phyloP scores from a whole-genome alignment of 2,888 invertebrate genomes.

The Terebella lapidaria region DNA sequence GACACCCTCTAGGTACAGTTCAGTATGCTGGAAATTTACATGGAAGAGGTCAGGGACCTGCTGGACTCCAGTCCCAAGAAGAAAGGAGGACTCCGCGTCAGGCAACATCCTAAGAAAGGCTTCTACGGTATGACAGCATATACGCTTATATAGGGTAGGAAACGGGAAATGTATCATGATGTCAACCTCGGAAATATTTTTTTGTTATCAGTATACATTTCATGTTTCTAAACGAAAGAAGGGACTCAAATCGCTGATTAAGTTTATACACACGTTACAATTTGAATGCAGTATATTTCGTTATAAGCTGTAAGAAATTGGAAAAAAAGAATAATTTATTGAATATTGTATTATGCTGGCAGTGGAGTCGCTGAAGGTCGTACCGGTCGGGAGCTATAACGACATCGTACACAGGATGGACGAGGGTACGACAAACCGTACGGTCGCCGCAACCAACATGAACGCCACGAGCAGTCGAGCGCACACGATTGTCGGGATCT shows the following conservation, averaged over 20 bases:
- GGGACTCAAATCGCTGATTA: too few species aligned
- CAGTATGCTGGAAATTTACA: constrained; percentile 62
- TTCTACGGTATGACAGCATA: constrained; percentile 13
- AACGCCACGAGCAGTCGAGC: constrained; percentile 60
- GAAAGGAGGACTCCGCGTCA: constrained; percentile 56
- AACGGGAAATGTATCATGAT: too few species aligned
- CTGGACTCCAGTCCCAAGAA: constrained; percentile 44
- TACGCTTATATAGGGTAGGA: too few species aligned
- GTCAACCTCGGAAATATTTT: too few species aligned
- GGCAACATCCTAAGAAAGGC: constrained; percentile 56
- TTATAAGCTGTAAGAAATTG: too few species aligned
- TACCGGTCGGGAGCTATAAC: constrained; percentile 53
- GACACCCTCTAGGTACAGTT: constrained; percentile 43
- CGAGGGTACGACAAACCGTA: constrained; percentile 59
- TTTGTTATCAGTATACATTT: too few species aligned
- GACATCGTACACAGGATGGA: constrained; percentile 58
- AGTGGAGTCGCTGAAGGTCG: constrained; percentile 57
- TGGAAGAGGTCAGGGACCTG: constrained; percentile 59
- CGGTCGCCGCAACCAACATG: constrained; percentile 60
- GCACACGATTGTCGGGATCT: constrained; percentile 59
- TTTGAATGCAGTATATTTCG: too few species aligned
- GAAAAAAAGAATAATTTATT: too few species aligned
- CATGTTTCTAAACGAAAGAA: not conserved
- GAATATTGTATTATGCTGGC: too few species aligned
- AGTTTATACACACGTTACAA: too few species aligned